Evolutionary conservation across 2,113 vertebrate species (phyloP).

Genomic region (Anthoscopus minutus): DNA sequence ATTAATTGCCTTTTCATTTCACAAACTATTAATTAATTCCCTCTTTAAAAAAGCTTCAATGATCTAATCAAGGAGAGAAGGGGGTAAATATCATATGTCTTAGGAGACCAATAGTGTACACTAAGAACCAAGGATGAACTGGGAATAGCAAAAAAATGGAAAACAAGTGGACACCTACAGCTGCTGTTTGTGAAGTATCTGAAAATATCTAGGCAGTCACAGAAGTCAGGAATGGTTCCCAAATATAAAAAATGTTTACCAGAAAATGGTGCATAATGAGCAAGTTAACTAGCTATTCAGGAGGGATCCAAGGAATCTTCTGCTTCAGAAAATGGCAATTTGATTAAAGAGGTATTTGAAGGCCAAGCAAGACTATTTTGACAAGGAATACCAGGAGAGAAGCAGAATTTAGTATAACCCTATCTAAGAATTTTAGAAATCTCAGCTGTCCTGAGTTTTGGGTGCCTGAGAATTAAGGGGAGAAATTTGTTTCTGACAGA

Average conservation of each 20-base stretch:
- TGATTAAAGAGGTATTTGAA: not conserved
- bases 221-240: not conserved
- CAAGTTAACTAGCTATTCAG: conserved; percentile 18
- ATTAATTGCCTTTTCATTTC: conserved; percentile 35
- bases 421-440: not conserved
- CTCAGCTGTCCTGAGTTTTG: not conserved
- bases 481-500: not conserved
- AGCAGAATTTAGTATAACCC: not conserved
- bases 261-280: conserved; percentile 6
- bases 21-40: conserved; percentile 1
- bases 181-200: not conserved
- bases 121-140: not conserved
- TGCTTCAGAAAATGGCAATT: not conserved
- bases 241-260: not conserved
- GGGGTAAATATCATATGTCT: not conserved
- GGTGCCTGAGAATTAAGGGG: not conserved
- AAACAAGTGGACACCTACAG: conserved; percentile 3
- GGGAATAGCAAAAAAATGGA: not conserved
- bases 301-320: not conserved
- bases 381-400: not conserved
- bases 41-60: conserved; percentile 1
- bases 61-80: conserved; percentile 3
- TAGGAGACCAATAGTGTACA: not conserved
- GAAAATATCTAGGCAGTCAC: conserved; percentile 15
- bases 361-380: not conserved